These are phyloP conservation scores for Hydropsyche betteni DNA, from an alignment of 2,888 invertebrate species.

Conservation along the genomic window DNA sequence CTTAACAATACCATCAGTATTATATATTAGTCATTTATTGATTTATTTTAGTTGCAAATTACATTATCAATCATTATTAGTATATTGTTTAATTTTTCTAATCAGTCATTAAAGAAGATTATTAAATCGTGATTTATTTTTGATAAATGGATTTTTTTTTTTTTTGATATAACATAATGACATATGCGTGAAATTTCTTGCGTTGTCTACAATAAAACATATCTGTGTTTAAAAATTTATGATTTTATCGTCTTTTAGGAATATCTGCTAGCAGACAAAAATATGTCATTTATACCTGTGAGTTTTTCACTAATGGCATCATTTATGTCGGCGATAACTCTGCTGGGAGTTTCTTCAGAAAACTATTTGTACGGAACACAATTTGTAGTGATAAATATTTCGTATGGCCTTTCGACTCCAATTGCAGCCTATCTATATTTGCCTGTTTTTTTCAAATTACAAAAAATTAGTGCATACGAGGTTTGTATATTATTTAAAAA, in stretches of 20 bases:
- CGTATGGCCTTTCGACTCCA: conserved; percentile 80
- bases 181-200: too few relatives aligned
- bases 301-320: conserved; percentile 93
- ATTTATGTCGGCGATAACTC: conserved; percentile 89
- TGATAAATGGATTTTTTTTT: too few relatives aligned
- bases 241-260: conserved; percentile 66
- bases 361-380: conserved; percentile 85
- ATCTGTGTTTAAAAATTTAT: too few relatives aligned
- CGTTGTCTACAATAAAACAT: too few relatives aligned
- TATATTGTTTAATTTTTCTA: too few relatives aligned
- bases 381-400: conserved; percentile 80
- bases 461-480: conserved; percentile 89
- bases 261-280: conserved; percentile 83
- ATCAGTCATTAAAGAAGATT: too few relatives aligned
- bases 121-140: too few relatives aligned
- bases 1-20: too few relatives aligned
- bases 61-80: too few relatives aligned
- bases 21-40: too few relatives aligned
- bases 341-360: conserved; percentile 89
- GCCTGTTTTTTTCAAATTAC: conserved; percentile 85
- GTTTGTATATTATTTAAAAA: conserved; percentile 56
- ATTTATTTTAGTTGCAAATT: too few relatives aligned
- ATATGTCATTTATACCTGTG: conserved; percentile 82
- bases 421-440: conserved; percentile 80
- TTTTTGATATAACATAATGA: too few relatives aligned